Base-by-base conservation (phyloP, 2,113 vertebrate genomes). In the Phaethon lepturus region DNA sequence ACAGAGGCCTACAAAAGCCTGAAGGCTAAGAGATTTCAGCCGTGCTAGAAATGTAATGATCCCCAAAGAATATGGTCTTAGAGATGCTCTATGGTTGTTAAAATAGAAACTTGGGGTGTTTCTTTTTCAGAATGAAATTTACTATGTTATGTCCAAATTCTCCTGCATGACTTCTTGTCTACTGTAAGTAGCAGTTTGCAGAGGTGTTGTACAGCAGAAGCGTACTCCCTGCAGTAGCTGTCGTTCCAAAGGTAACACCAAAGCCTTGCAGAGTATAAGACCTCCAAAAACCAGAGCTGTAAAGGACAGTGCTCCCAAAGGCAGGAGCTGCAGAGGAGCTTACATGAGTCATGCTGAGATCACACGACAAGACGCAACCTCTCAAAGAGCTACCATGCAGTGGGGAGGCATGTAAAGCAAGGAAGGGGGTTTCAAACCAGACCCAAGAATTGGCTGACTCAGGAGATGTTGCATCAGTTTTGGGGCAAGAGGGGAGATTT, bases 1-100 rank as follows among this genome's bases (percentile, higher is more conserved):
- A 6, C 38, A 86, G 88, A 75, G 50, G 13, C 69, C n/a, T 83
- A 62, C 25, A 66, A 71, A 91, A 92, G 4, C 66, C 84, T 88
- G 72, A 74, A 95, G 66, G 67, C 80, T 93, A 96, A 78, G 33
- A 33, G 49, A 69, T 97, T 97, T 93, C 91, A 96, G 13, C 22
- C 49, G 13, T 10, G 7, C 35, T 45, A 71, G 33, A 76, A 69
- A 56, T 42, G 8, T 29, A 63, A 53, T 29, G 6, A 71, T 64
- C 19, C 20, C 29, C 29, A 73, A 17, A 6, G 14, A 92, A 53
- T 33, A 24, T 19, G 11, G 24, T 72, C 9, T 38, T 47, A 62
- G 3, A 50, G 17, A 67, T 35, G 23, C 4, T 29, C 29, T 66
- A 10, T 63, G 15, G 19, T 23, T 59, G 13, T 83, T 74, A 66